Percentiles rank a stretch among this genome's conserved stretches.
phyloP scores from a whole-genome alignment of 2,113 vertebrate genomes.

The Oenanthe melanoleuca region DNA sequence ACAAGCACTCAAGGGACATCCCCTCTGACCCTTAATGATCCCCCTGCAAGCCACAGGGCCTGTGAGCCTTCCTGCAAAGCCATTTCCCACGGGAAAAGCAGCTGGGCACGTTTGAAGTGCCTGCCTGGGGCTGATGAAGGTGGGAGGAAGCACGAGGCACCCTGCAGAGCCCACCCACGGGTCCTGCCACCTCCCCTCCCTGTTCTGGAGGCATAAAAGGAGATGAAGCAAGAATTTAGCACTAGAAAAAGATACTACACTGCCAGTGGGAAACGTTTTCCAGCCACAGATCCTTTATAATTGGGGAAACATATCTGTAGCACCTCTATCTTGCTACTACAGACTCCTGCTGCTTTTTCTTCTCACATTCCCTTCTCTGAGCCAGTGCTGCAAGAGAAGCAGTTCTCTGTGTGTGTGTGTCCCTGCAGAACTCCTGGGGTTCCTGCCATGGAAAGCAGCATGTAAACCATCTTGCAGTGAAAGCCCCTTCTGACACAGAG shows the following conservation, averaged over 20 bases:
- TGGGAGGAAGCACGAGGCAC: neutral
- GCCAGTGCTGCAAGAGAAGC: neutral
- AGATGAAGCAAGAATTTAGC: neutral
- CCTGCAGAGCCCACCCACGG: neutral
- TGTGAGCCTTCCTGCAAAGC: neutral
- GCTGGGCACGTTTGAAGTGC: accelerated
- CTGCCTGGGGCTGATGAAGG: neutral
- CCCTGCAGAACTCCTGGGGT: neutral
- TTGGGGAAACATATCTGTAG: neutral
- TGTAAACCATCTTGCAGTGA: neutral
- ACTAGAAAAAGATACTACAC: neutral
- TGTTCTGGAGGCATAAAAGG: neutral
- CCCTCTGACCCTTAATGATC: neutral
- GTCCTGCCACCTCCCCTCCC: neutral
- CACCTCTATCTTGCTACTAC: neutral
- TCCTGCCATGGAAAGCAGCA: neutral
- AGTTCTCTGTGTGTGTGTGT: neutral
- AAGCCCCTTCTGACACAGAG: neutral
- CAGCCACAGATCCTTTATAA: neutral
- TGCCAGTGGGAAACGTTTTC: neutral
- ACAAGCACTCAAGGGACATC: neutral
- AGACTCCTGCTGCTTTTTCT: neutral
- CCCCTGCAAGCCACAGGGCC: neutral
- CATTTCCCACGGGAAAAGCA: neutral
- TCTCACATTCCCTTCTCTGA: neutral